Evolutionary conservation across 2,113 vertebrate genomes (phyloP), one percentile per base, ranked within the genome.

Genomic region (Onychorhynchus coronatus): DNA sequence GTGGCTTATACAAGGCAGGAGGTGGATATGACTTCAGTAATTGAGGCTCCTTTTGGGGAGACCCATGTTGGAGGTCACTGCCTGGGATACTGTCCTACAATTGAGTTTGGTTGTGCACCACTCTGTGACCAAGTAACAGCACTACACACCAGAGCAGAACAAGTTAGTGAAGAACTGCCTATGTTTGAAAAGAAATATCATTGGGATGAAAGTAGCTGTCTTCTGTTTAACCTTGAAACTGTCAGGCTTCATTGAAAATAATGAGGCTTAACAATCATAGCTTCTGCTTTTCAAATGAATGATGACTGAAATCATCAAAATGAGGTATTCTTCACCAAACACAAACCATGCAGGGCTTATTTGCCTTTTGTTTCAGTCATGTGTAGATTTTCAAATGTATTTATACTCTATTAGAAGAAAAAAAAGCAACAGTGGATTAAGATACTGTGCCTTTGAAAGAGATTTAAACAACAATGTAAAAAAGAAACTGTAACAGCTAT

Each of bases 191-290:
- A 97, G 82, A 96, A 97, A 96, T 87, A 93, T 92, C 89, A 93
- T 88, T 67, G 92, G 92, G 97, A 96, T 97, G 97, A 97, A 97
- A 97, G 96, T 97, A 96, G 93, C 95, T 97, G 96, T 97, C 97
- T 97, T 96, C 97, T 97, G 95, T 92, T 97, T 97, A 95, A 97
- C 95, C 92, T 95, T 97, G 96, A 93, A 97, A 96, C 94, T 95
- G 96, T 97, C 96, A 97, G 91, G 97, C 97, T 95, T 96, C 97
- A 97, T 96, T 97, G 97, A 95, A 97, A 97, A 97, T 97, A 97
- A 97, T 50, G 95, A 97, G 97, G 95, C 97, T 97, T 97, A 97
- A 91, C 97, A 95, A 97, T 95, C 93, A 88, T 93, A 96, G 91
- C 78, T 96, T 75, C 93, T 96, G 85, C 91, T 94, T 91, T 96